Base-by-base conservation (phyloP, 2,888 invertebrate genomes). In the Tryphoninae sp. region DNA sequence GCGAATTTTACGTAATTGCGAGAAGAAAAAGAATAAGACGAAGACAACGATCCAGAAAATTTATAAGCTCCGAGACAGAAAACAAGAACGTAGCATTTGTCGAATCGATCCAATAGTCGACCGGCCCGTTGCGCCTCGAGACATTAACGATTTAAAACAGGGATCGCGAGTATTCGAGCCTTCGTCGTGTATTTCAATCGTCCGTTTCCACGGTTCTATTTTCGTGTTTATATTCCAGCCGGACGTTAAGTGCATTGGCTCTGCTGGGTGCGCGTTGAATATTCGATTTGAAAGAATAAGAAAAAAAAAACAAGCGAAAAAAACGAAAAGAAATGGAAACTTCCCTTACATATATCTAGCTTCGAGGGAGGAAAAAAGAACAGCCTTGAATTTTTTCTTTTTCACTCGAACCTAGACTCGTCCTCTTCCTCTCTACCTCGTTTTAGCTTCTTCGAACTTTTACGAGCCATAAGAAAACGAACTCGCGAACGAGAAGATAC, bases 161-260 rank as follows among this genome's bases (percentile, higher is more conserved):
- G 9, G 19, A 73, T 33, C 33, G 45, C 42, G 55, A 55, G 45
- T 67, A 76, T 71, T 45, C 80, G 51, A 71, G 55, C 51, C 19
- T 64, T 69, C 72, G n/a, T 49, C 62, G 19, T 67, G 59, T 76
- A 45, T 72, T 72, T 55, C 67, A 67, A 67, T 49, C 19, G 42
- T 23, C 33, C 40, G 26, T 33, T 16, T 40, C 62, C 40, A 53
- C 26, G 62, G 23, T 65, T 64, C 76, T 80, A 80, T 76, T 80
- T 80, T 67, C 23, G 67, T 59, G 45, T 65, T 33, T 72, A 72
- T 68, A 23, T 45, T 71, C 55, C 59, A 55, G 67, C 62, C 72
- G 75, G 78, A 75, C 81, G 61, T 26, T 75, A 75, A 82, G 75
- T 76, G 78, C 78, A 75, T 75, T 81, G 74, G 69, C 75, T 65